Evolutionary conservation across 2,797 vertebrate species (phyloP).

Genomic region (Pipistrellus pipistrellus): DNA sequence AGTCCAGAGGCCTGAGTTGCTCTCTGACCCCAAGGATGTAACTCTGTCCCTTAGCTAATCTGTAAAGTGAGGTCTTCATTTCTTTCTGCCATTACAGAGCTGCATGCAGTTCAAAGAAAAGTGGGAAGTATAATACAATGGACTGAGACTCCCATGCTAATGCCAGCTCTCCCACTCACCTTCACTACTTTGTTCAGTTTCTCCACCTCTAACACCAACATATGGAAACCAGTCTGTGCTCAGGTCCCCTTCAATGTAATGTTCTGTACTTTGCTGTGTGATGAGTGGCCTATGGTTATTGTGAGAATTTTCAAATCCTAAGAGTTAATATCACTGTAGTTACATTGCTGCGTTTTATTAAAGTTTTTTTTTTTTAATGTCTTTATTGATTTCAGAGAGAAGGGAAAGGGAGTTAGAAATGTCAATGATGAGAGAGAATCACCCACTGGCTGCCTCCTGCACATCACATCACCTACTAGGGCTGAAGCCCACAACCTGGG

Average conservation of each 20-base stretch:
- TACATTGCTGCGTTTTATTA: not conserved
- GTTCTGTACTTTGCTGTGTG: not conserved
- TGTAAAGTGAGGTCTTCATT: slow-evolving; percentile 46
- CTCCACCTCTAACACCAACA: not conserved
- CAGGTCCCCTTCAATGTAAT: not conserved
- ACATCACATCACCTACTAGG: too few species aligned
- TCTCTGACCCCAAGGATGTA: not conserved
- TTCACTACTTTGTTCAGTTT: not conserved
- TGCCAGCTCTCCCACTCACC: not conserved
- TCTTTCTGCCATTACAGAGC: not conserved
- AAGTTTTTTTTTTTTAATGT: too few species aligned
- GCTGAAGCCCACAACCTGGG: too few species aligned
- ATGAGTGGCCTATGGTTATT: not conserved
- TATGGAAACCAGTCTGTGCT: not conserved
- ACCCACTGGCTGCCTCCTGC: too few species aligned
- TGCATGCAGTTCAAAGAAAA: not conserved
- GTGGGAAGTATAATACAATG: not conserved
- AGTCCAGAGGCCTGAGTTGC: not conserved
- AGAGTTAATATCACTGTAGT: not conserved
- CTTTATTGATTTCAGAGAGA: too few species aligned
- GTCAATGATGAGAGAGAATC: too few species aligned
- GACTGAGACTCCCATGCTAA: not conserved
- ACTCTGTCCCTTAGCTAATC: slow-evolving; percentile 41
- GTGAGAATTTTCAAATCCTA: not conserved
- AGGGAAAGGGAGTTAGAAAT: too few species aligned